Evolutionary conservation across 2,113 vertebrate genomes (phyloP), one percentile per base, ranked within the genome.

Genomic region (Elgaria multicarinata): DNA sequence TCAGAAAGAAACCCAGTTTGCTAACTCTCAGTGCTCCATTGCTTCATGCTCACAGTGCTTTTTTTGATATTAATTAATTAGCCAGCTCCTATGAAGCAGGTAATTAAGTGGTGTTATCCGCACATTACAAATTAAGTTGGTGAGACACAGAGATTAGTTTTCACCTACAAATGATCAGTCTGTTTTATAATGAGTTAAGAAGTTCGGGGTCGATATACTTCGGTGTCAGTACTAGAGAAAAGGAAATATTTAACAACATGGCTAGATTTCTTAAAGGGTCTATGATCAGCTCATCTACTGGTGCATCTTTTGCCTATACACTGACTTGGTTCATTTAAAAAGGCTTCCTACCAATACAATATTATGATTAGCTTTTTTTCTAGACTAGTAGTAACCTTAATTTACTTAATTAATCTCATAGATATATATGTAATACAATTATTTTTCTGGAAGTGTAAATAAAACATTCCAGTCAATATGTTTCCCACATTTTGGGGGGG

Each of bases 1-100:
- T 82, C 24, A 16, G 1, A 89, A 88, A 92, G 9, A 71, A 79
- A 83, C 90, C 55, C 1, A 82, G 86, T 87, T 93, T 88, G 46
- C 71, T 5, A 87, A 88, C 46, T 33, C 6, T 26, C 36, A 18
- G 0, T 50, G 71, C 6, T 87, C 1, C 6, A 13, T 76, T 76
- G 16, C 0, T 58, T 82, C 50, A 72, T 72, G 0, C 72, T 92
- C 88, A 26, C 87, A 22, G 6, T 0, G 5, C 12, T 82, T 20
- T 62, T 67, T 89, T 4, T 64, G 90, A 9, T 18, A 85, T 79
- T 74, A 77, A 26, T 86, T 69, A 9, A 72, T 7, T 86, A 88
- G 80, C 72, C 85, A 76, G 85, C 62, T 77, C 4, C 36, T 86
- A 33, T 22, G 72, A 86, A 0, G 0, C 4, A 62, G 90, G 33